Base-by-base conservation (phyloP, 2,888 invertebrate species). In the Megastigmus dorsalis region DNA sequence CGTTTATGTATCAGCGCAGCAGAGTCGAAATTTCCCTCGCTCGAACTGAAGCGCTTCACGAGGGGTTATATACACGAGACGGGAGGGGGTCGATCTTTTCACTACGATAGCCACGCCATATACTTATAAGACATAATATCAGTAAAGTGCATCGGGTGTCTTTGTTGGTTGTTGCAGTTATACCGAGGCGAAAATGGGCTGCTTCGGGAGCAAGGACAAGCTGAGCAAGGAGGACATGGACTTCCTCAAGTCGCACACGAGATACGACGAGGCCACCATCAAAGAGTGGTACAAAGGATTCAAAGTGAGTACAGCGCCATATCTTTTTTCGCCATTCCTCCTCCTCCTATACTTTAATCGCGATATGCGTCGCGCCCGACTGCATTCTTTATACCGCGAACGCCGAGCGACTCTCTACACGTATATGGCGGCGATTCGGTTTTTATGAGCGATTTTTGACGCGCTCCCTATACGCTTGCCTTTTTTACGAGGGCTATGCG, bases 251-350 rank as follows among this genome's bases (percentile, higher is more conserved):
- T 94, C 96, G 80, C 97, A 99, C 90, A 99, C 99, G 77, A 94
- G 97, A 82, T 99, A 99, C 89, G 97, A 98, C 84, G 99, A 99
- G 89, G 95, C 96, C 82, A 98, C 99, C 85, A 99, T 99, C 89
- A 98, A 98, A 89, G 98, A 99, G 90, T 99, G 99, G 99, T 99
- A 99, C 90, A 98, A 98, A 91, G 99, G 99, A 80, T 99, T 99
- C 89, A 98, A 98, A 95, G 98, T 98, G 90, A 92, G 92, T 89
- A 43, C 3, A 45, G 13, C 15, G 33, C 55, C n/a, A 30, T n/a
- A n/a, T n/a, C n/a, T n/a, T n/a, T 48, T 48, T 48, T 18, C 5
- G 33, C 33, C 3, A 18, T 3, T 26, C 23, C 23, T 48, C 9
- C 10, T n/a, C n/a, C n/a, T n/a, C n/a, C n/a, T n/a, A n/a, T n/a